Evolutionary conservation across 1,140 invertebrate species (phyloP), one percentile per base, ranked within the genome.

Genomic region (Rhagoletis zephyria): DNA sequence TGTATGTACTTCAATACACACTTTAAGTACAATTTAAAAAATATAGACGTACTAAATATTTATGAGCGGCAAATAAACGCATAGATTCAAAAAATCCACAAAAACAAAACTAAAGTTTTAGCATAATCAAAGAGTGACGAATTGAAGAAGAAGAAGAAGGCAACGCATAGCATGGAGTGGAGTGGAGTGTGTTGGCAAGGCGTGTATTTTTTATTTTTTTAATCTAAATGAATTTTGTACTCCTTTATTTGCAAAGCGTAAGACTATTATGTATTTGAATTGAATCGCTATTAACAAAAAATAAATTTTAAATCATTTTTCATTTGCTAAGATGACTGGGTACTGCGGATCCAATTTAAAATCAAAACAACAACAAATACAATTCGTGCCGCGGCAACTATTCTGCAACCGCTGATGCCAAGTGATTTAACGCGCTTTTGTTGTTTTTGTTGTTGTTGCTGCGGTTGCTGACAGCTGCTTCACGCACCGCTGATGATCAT

Each of bases 401-500:
- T 63, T n/a, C n/a, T 4, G 16, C 4, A 14, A 63, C 4, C 4
- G 12, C 0, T 9, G 61, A 12, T n/a, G n/a, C 61, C 9, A n/a
- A 63, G n/a, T n/a, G 4, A 63, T 63, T 63, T 63, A 63, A 12
- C 16, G 61, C 3, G 30, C 1, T 30, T 0, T 1, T 30, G 30
- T 30, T 30, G 30, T 30, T 30, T 5, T 67, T 10, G 64, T 67
- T 42, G 9, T 67, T 74, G 10, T 48, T 74, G 16, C 6, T 45
- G 42, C 42, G 4, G 4, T 16, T 48, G 70, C 16, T 16, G 45
- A 45, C 40, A 74, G 70, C 9, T 5, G 30, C 70, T 74, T 74
- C 45, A 51, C 70, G 70, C 70, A 51, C 45, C 70, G 70, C 70
- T 74, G 70, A 40, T 42, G 45, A 12, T 74, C 70, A 14, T 48